Percentiles rank a stretch among this genome's conserved stretches.
phyloP scores from a whole-genome alignment of 2,113 vertebrate species.

The Petaurus breviceps region DNA sequence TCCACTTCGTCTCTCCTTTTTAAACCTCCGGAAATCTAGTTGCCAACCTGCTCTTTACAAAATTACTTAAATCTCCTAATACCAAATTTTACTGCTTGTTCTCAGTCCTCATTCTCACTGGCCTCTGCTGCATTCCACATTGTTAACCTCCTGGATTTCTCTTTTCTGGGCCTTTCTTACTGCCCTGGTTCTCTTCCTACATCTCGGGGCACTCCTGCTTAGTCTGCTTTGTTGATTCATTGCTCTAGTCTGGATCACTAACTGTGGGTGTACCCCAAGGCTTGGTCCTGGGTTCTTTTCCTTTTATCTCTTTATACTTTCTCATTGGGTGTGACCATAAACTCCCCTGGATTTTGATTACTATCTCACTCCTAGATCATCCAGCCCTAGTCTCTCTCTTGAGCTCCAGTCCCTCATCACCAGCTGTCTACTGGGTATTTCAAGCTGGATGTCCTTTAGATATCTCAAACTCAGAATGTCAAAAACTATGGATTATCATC shows the following conservation, averaged over 20 bases:
- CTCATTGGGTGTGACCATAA: neutral
- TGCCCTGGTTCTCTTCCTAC: neutral
- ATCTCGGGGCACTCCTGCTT: neutral
- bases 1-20: neutral
- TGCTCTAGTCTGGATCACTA: neutral
- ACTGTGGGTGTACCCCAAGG: neutral
- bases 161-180: neutral
- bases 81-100: neutral
- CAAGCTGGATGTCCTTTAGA: neutral
- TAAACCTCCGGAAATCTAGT: neutral
- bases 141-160: neutral
- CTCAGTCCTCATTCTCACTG: neutral
- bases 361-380: neutral
- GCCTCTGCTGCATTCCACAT: neutral
- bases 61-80: neutral
- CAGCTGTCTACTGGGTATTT: neutral
- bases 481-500: neutral
- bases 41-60: neutral
- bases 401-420: neutral
- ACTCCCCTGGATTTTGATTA: neutral
- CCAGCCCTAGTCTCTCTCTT: neutral
- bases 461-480: neutral
- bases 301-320: neutral
- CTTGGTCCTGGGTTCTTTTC: neutral
- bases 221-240: neutral